Evolutionary conservation across 2,888 invertebrate species (phyloP).

Genomic region (Ceriagrion tenellum): DNA sequence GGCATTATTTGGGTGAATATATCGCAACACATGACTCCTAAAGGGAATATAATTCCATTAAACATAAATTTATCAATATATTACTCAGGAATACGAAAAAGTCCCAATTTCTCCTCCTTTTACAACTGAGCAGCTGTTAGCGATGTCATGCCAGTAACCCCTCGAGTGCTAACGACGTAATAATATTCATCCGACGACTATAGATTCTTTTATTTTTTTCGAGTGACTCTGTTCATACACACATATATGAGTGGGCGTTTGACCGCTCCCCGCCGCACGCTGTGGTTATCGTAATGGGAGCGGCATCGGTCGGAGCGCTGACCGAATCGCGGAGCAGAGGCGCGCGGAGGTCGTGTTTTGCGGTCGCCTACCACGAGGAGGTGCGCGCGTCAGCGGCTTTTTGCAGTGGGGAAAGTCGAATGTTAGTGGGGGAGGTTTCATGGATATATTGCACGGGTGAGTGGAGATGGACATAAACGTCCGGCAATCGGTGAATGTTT

Average conservation of each 20-base stretch:
- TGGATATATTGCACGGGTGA: background rate
- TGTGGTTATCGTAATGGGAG: slow-evolving; percentile 5
- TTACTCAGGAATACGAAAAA: background rate
- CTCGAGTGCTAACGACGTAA: background rate
- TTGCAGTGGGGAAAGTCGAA: background rate
- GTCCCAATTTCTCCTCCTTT: too few species aligned
- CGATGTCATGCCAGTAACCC: background rate
- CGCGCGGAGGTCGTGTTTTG: background rate
- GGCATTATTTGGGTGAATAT: too few species aligned
- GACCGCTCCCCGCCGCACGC: background rate
- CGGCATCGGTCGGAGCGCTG: background rate
- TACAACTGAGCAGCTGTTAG: background rate
- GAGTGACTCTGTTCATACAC: background rate
- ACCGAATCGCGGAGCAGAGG: slow-evolving; percentile 13
- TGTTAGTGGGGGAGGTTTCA: background rate
- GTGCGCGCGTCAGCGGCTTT: background rate
- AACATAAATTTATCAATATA: background rate
- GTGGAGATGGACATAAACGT: background rate
- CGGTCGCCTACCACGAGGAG: background rate
- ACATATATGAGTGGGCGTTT: background rate
- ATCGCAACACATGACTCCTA: too few species aligned
- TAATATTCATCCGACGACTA: background rate
- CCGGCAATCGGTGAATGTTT: background rate
- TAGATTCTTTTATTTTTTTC: background rate
- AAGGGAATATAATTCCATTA: too few species aligned